Base-by-base conservation (phyloP, 2,888 invertebrate genomes). In the Deilephila elpenor region DNA sequence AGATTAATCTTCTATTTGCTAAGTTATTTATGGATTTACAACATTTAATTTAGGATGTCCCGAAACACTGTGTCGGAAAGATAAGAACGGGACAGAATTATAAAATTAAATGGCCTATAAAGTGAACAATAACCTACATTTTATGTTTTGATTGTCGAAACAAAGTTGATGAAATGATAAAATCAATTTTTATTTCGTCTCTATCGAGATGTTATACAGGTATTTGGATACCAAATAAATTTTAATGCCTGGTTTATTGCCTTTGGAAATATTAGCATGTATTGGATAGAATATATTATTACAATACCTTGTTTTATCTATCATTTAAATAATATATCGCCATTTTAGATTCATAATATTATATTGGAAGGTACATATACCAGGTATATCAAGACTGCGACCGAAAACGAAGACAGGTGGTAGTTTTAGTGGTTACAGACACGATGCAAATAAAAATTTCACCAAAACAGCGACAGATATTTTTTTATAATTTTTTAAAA, bases 161-260 rank as follows among this genome's bases (percentile, higher is more conserved):
- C 64, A 74, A 64, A 64, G 71, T 59, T 74, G 71, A 64, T 44
- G 71, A 64, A 37, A 61, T 73, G 59, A 70, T 62, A 56, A 71
- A 70, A 56, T 44, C 1, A 11, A 53, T 62, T 53, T 6, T 62
- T 11, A 56, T 25, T 70, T 44, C 51, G 25, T 67, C 20, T 67
- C 44, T 37, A 11, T 64, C 17, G 67, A 67, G 20, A 25, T 67
- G 44, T 67, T 44, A 25, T 0, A 44, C 17, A 14, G 5, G 20
- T 51, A 67, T 67, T 51, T 14, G 6, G 44, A 14, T n/a, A 20
- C 37, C n/a, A 20, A 37, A 20, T 64, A 64, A 37, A 37, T 64
- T 64, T 44, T 44, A 14, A 44, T 14, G 44, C 3, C 44, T 14
- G 14, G 3, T 44, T 44, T 44, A 44, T 14, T 44, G 11, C 44